Evolutionary conservation across 1,140 invertebrate species (phyloP).

Genomic region (Diabrotica virgifera): DNA sequence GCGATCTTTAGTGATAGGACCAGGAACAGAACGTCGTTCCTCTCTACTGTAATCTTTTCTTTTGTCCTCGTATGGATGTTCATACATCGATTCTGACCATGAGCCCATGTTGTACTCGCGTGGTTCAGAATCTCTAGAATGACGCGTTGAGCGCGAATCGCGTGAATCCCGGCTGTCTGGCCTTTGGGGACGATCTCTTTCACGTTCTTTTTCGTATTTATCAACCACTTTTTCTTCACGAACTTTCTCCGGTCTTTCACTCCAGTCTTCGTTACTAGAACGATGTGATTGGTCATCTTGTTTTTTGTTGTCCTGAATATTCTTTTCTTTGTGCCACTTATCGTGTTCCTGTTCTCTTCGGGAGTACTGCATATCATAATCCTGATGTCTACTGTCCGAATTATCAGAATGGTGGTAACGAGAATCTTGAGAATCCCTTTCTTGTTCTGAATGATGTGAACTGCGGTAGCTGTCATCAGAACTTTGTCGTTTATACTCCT

Average conservation of each 20-base stretch:
- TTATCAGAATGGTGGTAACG: conserved; percentile 13
- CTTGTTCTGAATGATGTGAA: conserved; percentile 24
- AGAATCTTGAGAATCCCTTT: background rate
- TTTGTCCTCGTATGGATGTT: conserved; percentile 51
- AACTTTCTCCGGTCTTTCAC: conserved; percentile 35
- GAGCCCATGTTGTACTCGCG: conserved; percentile 43
- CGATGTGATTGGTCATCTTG: conserved; percentile 8
- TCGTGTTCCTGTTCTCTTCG: conserved; percentile 23
- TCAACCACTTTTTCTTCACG: conserved; percentile 34
- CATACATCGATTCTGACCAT: conserved; percentile 49
- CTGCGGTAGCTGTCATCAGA: conserved; percentile 37
- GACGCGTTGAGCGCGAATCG: conserved; percentile 55
- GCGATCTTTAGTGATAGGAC: conserved; percentile 62
- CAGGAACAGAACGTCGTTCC: conserved; percentile 52
- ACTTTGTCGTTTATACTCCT: conserved; percentile 35
- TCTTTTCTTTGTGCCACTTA: conserved; percentile 25
- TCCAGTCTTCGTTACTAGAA: conserved; percentile 20
- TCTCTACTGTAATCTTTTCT: conserved; percentile 41
- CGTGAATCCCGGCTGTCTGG: conserved; percentile 60
- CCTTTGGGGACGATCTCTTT: conserved; percentile 53
- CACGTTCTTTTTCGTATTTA: conserved; percentile 32
- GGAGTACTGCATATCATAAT: conserved; percentile 16
- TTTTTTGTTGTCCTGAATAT: conserved; percentile 12
- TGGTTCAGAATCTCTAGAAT: conserved; percentile 47
- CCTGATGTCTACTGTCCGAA: conserved; percentile 7